Percentiles rank a stretch among this genome's conserved stretches.
phyloP scores from a whole-genome alignment of 2,797 vertebrate species.

The Kryptolebias ocellatus region DNA sequence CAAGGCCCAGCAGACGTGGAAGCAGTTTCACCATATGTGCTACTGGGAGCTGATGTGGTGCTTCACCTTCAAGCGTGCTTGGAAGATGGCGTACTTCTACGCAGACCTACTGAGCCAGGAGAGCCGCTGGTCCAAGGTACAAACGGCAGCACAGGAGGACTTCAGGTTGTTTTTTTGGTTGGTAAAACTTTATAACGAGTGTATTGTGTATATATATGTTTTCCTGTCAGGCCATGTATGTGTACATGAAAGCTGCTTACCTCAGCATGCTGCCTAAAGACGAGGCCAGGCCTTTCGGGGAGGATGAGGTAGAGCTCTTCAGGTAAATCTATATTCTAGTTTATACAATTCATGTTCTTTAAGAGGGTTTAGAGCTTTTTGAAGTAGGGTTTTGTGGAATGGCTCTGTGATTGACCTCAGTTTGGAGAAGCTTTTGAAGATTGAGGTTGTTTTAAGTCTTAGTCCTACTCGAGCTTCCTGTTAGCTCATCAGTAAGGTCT shows the following conservation, averaged over 20 bases:
- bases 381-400: no score
- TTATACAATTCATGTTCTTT: not conserved
- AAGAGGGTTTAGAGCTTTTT: no score
- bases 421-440: no score
- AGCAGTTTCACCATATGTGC: constrained; percentile 92
- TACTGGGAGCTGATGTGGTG: constrained; percentile 94
- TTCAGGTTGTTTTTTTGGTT: not conserved
- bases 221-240: constrained; percentile 84
- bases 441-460: no score
- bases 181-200: not conserved
- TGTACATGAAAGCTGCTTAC: constrained; percentile 90
- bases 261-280: constrained; percentile 86
- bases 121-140: constrained; percentile 89
- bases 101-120: constrained; percentile 88
- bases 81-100: constrained; percentile 90
- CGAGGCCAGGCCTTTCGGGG: constrained; percentile 84
- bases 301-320: constrained; percentile 85
- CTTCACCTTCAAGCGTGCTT: constrained; percentile 84
- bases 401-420: no score
- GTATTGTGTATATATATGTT: rapidly evolving
- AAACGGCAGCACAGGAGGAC: not conserved
- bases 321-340: constrained; percentile 69
- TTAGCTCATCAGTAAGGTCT: no score
- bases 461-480: no score
- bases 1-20: constrained; percentile 87